These are phyloP conservation scores for Penaeus monodon DNA, from an alignment of 2,888 invertebrate genomes.

Conservation along the genomic window DNA sequence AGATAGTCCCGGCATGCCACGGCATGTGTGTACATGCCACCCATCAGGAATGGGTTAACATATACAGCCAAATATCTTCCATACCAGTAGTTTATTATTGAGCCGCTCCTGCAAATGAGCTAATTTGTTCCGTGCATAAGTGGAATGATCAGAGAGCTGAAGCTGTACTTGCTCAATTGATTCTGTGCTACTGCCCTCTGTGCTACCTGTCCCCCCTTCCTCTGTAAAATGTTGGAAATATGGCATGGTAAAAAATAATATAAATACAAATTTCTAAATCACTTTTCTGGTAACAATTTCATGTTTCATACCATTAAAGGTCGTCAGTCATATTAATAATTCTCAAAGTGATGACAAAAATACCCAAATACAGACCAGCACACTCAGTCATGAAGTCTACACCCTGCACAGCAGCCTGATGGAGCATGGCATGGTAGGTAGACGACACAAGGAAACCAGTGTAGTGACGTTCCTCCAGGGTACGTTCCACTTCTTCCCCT, in stretches of 20 bases:
- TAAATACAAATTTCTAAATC: no score
- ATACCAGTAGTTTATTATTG: constrained; percentile 83
- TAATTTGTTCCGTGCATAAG: constrained; percentile 84
- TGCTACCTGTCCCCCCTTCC: constrained; percentile 38
- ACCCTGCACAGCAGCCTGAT: constrained; percentile 75
- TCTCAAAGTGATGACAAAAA: neutral
- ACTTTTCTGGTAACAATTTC: no score
- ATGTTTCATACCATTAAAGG: no score
- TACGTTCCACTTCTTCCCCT: constrained; percentile 83
- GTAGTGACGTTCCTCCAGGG: constrained; percentile 88
- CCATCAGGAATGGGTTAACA: no score
- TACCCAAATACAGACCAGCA: constrained; percentile 30
- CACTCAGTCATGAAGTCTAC: constrained; percentile 64
- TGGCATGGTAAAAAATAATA: no score
- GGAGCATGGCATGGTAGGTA: constrained; percentile 82
- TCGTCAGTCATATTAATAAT: neutral
- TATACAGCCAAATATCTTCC: neutral
- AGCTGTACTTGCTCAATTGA: constrained; percentile 46
- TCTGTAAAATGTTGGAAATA: neutral
- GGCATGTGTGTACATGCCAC: no score
- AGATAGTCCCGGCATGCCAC: no score
- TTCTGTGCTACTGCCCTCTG: constrained; percentile 47
- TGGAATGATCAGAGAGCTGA: constrained; percentile 79
- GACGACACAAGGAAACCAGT: constrained; percentile 89
- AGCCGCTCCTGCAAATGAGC: constrained; percentile 87